Evolutionary conservation across 2,797 vertebrate genomes (phyloP).

Genomic region (Amniataba percoides): DNA sequence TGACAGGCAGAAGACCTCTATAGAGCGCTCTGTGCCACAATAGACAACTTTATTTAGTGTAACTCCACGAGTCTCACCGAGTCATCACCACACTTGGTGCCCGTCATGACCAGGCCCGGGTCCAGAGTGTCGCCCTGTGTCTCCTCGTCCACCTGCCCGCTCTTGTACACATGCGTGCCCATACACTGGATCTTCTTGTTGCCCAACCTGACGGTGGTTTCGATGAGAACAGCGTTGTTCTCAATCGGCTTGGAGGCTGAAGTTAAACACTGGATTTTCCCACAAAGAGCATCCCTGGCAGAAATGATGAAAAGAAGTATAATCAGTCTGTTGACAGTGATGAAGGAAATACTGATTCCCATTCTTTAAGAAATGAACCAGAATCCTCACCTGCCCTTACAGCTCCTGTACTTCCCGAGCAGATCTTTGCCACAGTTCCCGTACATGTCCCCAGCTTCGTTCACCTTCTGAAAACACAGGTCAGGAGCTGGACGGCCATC

Average conservation of each 20-base stretch:
- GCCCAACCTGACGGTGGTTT: constrained; percentile 87
- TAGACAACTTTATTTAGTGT: neutral
- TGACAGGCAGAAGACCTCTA: neutral
- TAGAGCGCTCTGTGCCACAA: neutral
- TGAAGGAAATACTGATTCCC: neutral
- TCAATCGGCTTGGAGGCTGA: constrained; percentile 89
- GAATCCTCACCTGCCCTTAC: constrained; percentile 87
- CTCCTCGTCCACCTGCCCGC: constrained; percentile 80
- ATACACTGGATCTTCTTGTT: constrained; percentile 85
- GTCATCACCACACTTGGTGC: constrained; percentile 93
- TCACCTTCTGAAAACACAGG: constrained; percentile 92
- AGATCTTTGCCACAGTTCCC: constrained; percentile 97
- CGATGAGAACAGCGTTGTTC: constrained; percentile 92
- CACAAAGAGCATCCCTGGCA: constrained; percentile 93
- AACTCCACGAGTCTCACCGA: constrained; percentile 84
- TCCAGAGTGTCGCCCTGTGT: constrained; percentile 92
- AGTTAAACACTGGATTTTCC: constrained; percentile 96
- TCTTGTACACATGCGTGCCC: constrained; percentile 93
- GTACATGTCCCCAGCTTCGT: constrained; percentile 92
- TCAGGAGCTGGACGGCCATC: constrained; percentile 91
- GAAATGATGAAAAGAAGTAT: neutral
- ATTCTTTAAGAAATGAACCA: neutral
- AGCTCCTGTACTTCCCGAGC: constrained; percentile 90
- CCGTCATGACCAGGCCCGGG: constrained; percentile 95
- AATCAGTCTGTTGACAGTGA: neutral